phyloP scores from a whole-genome alignment of 2,797 vertebrate species.

The Thamnophis elegans region DNA sequence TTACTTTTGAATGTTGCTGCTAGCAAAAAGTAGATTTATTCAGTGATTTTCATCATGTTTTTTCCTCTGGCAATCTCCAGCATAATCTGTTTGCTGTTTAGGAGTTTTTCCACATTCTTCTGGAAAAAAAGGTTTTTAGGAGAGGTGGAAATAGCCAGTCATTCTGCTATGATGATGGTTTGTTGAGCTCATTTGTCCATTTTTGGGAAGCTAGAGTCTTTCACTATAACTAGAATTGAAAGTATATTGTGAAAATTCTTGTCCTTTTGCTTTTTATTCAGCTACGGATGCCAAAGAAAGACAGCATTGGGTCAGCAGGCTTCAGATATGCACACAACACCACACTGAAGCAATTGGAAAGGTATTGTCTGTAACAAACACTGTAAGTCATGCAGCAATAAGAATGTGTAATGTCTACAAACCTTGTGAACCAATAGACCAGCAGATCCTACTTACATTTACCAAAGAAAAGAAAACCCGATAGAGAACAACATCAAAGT shows the following conservation, averaged over 20 bases:
- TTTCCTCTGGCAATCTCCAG: neutral
- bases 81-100: neutral
- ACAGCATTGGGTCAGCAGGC: conserved; percentile 97
- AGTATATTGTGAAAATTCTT: neutral
- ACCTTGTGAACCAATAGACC: neutral
- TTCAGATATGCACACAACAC: conserved; percentile 97
- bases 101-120: neutral
- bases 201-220: neutral
- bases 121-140: neutral
- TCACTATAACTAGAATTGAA: neutral
- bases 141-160: neutral
- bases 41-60: neutral
- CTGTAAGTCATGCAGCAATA: neutral
- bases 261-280: conserved; percentile 60
- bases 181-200: neutral
- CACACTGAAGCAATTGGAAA: conserved; percentile 98
- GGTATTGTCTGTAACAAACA: conserved; percentile 69
- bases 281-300: conserved; percentile 95
- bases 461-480: neutral
- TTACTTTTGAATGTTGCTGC: neutral
- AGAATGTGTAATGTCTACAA: neutral
- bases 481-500: neutral
- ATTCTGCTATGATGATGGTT: neutral
- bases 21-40: neutral
- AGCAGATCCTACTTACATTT: neutral